Conservation (phyloP, 2,113 vertebrate species). For the Leptobrachium leishanense region DNA sequence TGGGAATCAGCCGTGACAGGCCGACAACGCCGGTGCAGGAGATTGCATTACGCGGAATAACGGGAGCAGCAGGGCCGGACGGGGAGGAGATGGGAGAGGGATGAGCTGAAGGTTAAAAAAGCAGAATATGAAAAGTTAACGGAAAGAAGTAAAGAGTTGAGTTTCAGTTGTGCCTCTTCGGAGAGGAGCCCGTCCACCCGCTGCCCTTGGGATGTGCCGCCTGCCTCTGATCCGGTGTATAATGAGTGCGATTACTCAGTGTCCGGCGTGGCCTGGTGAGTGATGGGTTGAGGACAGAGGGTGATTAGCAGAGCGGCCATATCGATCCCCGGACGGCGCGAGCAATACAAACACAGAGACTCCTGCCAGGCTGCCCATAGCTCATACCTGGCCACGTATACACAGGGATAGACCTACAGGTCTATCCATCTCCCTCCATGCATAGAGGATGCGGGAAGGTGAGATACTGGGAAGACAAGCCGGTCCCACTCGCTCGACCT, state of each 20-base stretch:
- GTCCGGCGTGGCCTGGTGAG: conserved; percentile 60
- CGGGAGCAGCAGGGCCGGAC: background rate
- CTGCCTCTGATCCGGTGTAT: conserved; percentile 60
- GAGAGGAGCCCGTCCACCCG: rapidly evolving
- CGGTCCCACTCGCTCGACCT: too few relatives aligned
- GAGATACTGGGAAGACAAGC: too few relatives aligned
- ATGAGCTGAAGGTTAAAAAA: background rate
- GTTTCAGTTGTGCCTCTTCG: conserved; percentile 26
- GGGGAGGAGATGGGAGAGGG: background rate
- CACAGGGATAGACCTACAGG: background rate
- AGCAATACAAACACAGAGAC: conserved; percentile 26
- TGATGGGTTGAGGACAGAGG: conserved; percentile 59
- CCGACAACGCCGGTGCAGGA: background rate
- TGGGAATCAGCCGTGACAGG: conserved; percentile 3
- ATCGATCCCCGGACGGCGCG: conserved; percentile 57
- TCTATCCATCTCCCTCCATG: background rate
- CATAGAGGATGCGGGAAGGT: background rate
- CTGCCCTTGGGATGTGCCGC: background rate
- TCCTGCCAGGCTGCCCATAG: background rate
- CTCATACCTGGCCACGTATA: background rate
- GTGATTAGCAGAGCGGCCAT: conserved; percentile 63
- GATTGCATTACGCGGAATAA: background rate
- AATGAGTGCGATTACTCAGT: conserved; percentile 73
- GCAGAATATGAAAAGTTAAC: too few relatives aligned
- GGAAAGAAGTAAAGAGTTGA: background rate